Evolutionary conservation across 2,113 vertebrate species (phyloP).

Genomic region (Tursiops truncatus): DNA sequence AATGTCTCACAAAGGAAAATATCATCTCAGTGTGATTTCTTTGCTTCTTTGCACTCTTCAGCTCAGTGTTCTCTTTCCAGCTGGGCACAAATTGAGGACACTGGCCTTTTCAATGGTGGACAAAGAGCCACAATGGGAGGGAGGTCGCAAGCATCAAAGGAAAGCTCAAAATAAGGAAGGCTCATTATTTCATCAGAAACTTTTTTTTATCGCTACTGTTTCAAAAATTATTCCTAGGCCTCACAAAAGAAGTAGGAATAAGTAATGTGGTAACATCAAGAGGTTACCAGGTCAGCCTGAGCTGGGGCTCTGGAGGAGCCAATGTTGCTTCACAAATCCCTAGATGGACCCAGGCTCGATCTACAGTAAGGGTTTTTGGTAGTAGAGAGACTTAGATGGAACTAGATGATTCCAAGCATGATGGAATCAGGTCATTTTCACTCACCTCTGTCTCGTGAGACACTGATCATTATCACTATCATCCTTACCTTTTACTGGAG

Average conservation of each 20-base stretch:
- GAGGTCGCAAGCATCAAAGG: slow-evolving; percentile 64
- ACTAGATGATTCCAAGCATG: not conserved
- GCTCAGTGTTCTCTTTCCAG: slow-evolving; percentile 71
- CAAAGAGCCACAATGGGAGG: slow-evolving; percentile 46
- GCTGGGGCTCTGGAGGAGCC: slow-evolving; percentile 4
- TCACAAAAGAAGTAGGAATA: slow-evolving; percentile 53
- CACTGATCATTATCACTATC: not conserved
- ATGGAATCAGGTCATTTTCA: not conserved
- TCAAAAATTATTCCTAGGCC: slow-evolving; percentile 60
- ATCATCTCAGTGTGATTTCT: slow-evolving; percentile 78
- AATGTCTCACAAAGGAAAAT: slow-evolving; percentile 74
- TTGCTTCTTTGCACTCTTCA: slow-evolving; percentile 69
- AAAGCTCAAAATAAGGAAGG: slow-evolving; percentile 65
- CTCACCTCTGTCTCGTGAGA: not conserved
- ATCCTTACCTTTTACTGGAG: not conserved
- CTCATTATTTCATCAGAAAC: slow-evolving; percentile 73
- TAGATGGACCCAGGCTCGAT: not conserved
- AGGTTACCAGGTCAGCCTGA: slow-evolving; percentile 1
- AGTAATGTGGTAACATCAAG: slow-evolving; percentile 43
- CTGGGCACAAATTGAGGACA: slow-evolving; percentile 57
- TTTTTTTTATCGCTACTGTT: slow-evolving; percentile 66
- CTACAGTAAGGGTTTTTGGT: not conserved
- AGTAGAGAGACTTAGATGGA: not conserved
- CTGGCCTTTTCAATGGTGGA: slow-evolving; percentile 66
- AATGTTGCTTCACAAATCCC: slow-evolving; percentile 18